Evolutionary conservation across 2,888 invertebrate species (phyloP), one percentile per base, ranked within the genome.

Genomic region (Harpalus rubripes): DNA sequence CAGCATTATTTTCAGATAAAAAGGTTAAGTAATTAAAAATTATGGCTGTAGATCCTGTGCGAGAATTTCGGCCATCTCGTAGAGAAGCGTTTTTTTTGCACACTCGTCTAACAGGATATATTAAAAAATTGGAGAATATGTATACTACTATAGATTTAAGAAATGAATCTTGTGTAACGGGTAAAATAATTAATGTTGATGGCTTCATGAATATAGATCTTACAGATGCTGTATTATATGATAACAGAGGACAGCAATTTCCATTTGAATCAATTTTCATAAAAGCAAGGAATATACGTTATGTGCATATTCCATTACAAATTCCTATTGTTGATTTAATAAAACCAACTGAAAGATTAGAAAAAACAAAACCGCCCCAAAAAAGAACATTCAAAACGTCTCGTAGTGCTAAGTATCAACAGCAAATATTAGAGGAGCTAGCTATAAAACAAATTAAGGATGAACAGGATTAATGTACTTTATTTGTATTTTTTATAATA

Each of bases 201-300:
- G 95, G 94, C 84, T 94, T 88, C 87, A 95, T 95, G 95, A 95
- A 95, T 88, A 90, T 95, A 81, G 92, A 94, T 86, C 92, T 95
- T 91, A 91, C 90, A 87, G 92, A 95, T 89, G 94, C 93, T 84
- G 90, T 94, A 18, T 95, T 93, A 89, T 93, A 93, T 88, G 94
- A 95, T 90, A 91, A 93, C 1, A 92, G 92, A 90, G 94, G 94
- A 82, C 92, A 92, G 88, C 92, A 93, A 89, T 94, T 92, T 88
- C 88, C 89, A n/a, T 95, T 94, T 90, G 93, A 94, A 58, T 91
- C 92, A 87, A 92, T 95, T 87, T 95, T 94, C 90, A 89, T 95
- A 22, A 93, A 93, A 83, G 92, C 92, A 22, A 92, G 95, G 87
- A 95, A 94, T 88, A 94, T 95, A 85, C 92, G 95, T 89, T 94